phyloP scores from a whole-genome alignment of 2,888 invertebrate genomes.

The Cheilosia vernalis region DNA sequence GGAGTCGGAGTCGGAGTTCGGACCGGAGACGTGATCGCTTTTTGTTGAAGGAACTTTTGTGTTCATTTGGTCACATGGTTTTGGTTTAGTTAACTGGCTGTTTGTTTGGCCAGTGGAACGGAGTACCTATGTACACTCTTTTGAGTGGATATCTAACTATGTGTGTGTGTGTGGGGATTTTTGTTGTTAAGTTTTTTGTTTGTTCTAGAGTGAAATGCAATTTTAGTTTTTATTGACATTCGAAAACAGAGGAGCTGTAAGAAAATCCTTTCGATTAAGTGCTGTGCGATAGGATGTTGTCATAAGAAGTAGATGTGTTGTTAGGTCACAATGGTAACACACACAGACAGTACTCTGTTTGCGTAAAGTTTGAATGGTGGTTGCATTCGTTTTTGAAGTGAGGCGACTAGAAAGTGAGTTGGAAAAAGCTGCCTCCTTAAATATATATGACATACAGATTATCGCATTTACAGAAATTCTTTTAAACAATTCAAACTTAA shows the following conservation, averaged over 20 bases:
- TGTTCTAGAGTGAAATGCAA: constrained; percentile 25
- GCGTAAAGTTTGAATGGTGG: not conserved
- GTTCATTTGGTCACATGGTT: constrained; percentile 42
- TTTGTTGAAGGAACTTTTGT: constrained; percentile 66
- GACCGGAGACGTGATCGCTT: constrained; percentile 69
- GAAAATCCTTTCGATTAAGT: constrained; percentile 59
- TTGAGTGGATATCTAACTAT: constrained; percentile 1
- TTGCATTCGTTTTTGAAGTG: not conserved
- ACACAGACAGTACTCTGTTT: constrained; percentile 22
- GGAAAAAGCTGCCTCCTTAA: too few relatives aligned
- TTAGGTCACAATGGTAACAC: constrained; percentile 54
- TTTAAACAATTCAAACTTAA: too few relatives aligned
- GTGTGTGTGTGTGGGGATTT: not conserved
- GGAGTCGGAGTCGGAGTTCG: constrained; percentile 32
- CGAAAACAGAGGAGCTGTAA: constrained; percentile 48
- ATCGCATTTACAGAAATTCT: too few relatives aligned
- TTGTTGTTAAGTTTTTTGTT: not conserved
- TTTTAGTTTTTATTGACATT: constrained; percentile 66
- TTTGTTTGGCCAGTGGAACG: constrained; percentile 45
- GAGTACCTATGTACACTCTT: constrained; percentile 23
- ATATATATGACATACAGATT: too few relatives aligned
- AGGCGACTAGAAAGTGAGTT: not conserved
- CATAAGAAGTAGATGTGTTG: constrained; percentile 44
- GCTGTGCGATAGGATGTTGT: constrained; percentile 53
- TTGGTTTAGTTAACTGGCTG: constrained; percentile 56